Evolutionary conservation across 2,113 vertebrate species (phyloP).

Genomic region (Anthoscopus minutus): DNA sequence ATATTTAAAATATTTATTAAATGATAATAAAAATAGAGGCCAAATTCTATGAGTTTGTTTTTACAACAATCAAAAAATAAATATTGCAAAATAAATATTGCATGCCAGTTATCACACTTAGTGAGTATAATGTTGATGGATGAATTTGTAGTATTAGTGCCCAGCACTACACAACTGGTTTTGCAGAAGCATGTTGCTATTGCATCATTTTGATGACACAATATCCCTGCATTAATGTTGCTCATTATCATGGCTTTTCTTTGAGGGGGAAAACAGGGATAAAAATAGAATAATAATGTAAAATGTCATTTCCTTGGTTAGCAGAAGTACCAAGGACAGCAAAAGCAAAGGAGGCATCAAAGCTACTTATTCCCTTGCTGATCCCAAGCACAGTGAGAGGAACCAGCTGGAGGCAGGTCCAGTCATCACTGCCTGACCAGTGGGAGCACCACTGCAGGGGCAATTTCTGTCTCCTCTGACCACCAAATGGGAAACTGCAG

Average conservation of each 20-base stretch:
- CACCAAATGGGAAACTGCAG: not conserved
- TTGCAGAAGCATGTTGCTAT: not conserved
- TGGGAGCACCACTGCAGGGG: not conserved
- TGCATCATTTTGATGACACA: rapidly evolving
- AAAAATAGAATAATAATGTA: not conserved
- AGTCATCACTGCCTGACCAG: rapidly evolving
- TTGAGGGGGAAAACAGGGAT: not conserved
- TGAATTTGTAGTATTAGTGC: not conserved
- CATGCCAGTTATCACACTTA: not conserved
- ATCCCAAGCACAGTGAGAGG: not conserved
- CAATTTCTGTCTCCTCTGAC: not conserved
- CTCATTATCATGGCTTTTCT: not conserved
- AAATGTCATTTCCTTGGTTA: not conserved
- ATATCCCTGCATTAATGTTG: not conserved
- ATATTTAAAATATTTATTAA: not conserved
- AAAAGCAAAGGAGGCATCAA: not conserved
- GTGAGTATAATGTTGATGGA: not conserved
- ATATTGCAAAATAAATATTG: not conserved
- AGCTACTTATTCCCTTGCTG: not conserved
- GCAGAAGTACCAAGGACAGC: not conserved
- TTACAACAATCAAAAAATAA: not conserved
- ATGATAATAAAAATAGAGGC: not conserved
- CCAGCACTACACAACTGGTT: not conserved
- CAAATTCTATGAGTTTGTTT: not conserved
- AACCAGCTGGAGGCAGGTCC: not conserved